A percentile compares a stretch with the other conserved stretches of the same genome.
phyloP scores from a whole-genome alignment of 2,113 vertebrate genomes.

The Nycticryphes semicollaris region DNA sequence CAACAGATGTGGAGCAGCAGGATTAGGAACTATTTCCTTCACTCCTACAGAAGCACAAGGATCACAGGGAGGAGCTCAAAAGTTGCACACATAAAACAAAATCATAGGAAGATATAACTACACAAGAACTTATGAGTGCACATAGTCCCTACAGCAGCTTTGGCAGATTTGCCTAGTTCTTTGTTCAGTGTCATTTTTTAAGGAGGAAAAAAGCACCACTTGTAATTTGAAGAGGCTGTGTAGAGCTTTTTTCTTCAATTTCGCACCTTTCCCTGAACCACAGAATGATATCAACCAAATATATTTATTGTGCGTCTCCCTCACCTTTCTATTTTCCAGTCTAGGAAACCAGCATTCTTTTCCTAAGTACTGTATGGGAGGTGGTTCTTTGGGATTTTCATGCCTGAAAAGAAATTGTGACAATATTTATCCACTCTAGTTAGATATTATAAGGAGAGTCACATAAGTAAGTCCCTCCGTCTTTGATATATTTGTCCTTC shows the following conservation, averaged over 20 bases:
- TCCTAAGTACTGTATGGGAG: rapidly evolving
- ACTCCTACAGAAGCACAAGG: background rate
- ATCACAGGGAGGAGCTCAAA: background rate
- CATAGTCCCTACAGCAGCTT: background rate
- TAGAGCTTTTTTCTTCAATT: background rate
- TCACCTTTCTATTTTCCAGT: background rate
- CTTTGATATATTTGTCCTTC: background rate
- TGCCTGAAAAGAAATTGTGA: background rate
- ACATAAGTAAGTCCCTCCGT: background rate
- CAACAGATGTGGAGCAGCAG: background rate
- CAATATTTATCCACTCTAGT: background rate
- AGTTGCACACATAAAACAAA: background rate
- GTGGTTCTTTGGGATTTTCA: background rate
- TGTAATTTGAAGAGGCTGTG: background rate
- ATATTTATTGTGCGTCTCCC: background rate
- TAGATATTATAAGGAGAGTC: background rate
- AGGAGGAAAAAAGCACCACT: background rate
- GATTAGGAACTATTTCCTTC: background rate
- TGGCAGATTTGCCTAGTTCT: background rate
- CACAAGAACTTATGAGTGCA: background rate
- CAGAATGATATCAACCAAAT: background rate
- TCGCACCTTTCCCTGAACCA: background rate
- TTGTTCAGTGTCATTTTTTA: background rate
- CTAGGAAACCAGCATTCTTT: background rate
- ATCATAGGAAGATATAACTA: background rate